Conservation (phyloP, 2,888 invertebrate genomes). For the Scelioninae gen. 1 region DNA sequence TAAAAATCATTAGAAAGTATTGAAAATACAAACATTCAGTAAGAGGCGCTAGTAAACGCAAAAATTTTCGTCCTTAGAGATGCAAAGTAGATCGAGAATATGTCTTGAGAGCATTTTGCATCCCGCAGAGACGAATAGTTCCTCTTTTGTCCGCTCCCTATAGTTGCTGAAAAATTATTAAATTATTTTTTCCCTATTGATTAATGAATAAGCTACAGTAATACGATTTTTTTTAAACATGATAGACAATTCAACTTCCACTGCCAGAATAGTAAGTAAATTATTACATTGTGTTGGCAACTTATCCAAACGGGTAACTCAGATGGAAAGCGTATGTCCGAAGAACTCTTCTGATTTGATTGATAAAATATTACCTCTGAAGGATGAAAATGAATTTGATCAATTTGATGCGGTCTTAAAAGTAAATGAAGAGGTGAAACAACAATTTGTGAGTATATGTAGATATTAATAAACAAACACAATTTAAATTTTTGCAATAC, state of each 20-base stretch:
- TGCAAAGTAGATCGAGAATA: too few species aligned
- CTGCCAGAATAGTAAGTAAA: conserved; percentile 7
- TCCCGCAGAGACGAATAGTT: too few species aligned
- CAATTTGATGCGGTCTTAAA: background rate
- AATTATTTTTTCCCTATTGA: conserved; percentile 4
- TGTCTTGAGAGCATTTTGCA: too few species aligned
- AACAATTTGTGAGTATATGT: conserved; percentile 1
- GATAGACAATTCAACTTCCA: conserved; percentile 12
- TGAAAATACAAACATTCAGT: too few species aligned
- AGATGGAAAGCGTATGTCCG: conserved; percentile 3
- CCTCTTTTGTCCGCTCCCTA: too few species aligned
- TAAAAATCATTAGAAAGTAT: too few species aligned
- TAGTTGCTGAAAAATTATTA: conserved; percentile 1
- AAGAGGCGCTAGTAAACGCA: too few species aligned
- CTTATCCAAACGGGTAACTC: conserved; percentile 6
- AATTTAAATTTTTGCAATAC: background rate
- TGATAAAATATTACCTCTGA: conserved; percentile 3
- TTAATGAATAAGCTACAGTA: background rate
- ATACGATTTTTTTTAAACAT: background rate
- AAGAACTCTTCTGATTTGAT: conserved; percentile 10
- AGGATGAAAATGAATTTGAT: conserved; percentile 3
- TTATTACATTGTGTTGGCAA: conserved; percentile 10
- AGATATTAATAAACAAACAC: background rate
- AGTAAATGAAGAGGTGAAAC: conserved; percentile 7
- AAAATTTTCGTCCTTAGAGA: too few species aligned